A percentile compares a stretch with the other conserved stretches of the same genome.
Evolutionary conservation across 2,113 vertebrate species (phyloP).

Genomic region (Meles meles): DNA sequence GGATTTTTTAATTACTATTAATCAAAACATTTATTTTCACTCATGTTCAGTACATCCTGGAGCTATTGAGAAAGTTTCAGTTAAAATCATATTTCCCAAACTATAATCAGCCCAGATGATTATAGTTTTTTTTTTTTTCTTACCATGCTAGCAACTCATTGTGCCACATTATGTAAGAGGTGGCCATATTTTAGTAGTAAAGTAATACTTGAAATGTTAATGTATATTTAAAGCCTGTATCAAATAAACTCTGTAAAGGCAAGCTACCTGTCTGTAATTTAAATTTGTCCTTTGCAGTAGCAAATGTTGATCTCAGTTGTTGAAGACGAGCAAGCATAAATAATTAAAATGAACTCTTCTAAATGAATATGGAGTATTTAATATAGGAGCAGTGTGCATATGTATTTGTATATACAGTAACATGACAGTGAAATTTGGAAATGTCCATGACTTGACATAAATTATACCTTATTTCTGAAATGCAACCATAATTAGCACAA

Average conservation of each 20-base stretch:
- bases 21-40: background rate
- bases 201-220: background rate
- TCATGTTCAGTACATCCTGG: background rate
- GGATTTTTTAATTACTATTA: background rate
- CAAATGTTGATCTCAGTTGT: background rate
- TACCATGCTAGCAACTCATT: background rate
- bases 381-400: background rate
- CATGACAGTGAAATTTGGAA: slow-evolving; percentile 15
- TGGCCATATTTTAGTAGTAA: slow-evolving; percentile 1
- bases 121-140: no score
- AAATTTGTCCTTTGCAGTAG: background rate
- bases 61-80: background rate
- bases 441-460: background rate
- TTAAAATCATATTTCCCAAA: slow-evolving; percentile 1
- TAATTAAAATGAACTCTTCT: slow-evolving; percentile 25
- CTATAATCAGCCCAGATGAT: background rate
- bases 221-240: slow-evolving; percentile 30
- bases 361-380: background rate
- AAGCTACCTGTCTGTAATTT: background rate
- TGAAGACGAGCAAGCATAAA: background rate
- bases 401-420: background rate
- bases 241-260: slow-evolving; percentile 4
- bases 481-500: background rate
- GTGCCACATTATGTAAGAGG: background rate
- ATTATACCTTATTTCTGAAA: background rate